Percentiles rank a stretch among this genome's conserved stretches.
phyloP scores from a whole-genome alignment of 1,140 invertebrate genomes.

The Drosophila equinoxialis region DNA sequence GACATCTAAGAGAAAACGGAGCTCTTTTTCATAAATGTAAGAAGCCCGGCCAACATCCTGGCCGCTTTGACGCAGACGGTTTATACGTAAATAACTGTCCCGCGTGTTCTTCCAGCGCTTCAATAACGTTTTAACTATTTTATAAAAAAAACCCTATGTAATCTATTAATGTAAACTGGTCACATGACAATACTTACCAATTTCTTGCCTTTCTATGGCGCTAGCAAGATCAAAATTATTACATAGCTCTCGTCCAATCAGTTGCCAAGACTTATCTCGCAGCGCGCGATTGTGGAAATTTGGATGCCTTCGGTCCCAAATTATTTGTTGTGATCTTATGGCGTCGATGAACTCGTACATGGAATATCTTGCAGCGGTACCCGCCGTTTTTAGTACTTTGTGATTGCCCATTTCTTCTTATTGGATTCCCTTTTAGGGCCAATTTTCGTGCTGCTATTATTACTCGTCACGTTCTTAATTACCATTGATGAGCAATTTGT shows the following conservation, averaged over 20 bases:
- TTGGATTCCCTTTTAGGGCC: too few relatives aligned
- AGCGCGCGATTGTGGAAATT: conserved; percentile 68
- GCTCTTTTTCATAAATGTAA: conserved; percentile 68
- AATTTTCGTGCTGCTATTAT: too few relatives aligned
- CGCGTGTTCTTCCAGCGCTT: conserved; percentile 72
- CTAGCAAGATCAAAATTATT: conserved; percentile 51
- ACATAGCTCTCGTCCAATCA: conserved; percentile 63
- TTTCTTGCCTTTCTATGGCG: conserved; percentile 54
- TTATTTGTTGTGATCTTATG: conserved; percentile 52
- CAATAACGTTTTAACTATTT: conserved; percentile 57
- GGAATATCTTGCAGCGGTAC: conserved; percentile 59
- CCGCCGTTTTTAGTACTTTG: conserved; percentile 61
- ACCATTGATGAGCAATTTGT: too few relatives aligned
- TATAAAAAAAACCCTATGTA: not conserved
- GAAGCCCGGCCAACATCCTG: conserved; percentile 57
- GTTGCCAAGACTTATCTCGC: conserved; percentile 65
- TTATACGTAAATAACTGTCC: conserved; percentile 63
- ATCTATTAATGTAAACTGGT: not conserved
- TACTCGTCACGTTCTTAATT: too few relatives aligned
- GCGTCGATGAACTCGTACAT: conserved; percentile 78
- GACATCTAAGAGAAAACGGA: conserved; percentile 63
- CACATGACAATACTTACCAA: conserved; percentile 34
- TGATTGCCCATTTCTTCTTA: conserved; percentile 60
- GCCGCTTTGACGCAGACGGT: conserved; percentile 55
- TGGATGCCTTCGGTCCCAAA: conserved; percentile 63